Conservation (phyloP, 2,797 vertebrate species). For the Gallinago solitaria region DNA sequence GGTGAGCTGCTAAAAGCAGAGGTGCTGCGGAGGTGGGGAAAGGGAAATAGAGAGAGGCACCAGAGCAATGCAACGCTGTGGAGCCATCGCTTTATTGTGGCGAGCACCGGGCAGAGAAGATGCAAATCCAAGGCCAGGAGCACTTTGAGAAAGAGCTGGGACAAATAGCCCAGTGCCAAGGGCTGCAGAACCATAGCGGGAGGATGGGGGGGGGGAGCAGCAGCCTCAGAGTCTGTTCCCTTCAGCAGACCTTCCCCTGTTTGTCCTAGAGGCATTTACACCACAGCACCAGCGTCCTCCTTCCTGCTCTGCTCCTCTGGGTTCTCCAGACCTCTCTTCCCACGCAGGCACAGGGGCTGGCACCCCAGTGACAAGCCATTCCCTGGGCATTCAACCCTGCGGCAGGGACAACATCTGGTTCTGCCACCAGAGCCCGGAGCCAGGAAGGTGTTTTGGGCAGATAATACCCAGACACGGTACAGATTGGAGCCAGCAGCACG, state of each 20-base stretch:
- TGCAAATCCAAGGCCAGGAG: background rate
- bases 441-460: background rate
- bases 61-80: fast-evolving
- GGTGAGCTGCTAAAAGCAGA: background rate
- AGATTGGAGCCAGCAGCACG: background rate
- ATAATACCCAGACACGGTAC: background rate
- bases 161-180: background rate
- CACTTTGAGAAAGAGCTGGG: background rate
- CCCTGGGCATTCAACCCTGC: background rate
- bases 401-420: background rate
- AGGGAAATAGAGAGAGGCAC: background rate
- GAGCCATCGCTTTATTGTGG: background rate
- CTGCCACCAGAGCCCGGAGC: background rate
- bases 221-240: background rate
- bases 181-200: background rate
- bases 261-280: background rate
- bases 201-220: background rate
- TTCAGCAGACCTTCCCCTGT: background rate
- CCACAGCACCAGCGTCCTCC: background rate
- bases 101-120: background rate
- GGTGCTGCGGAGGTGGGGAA: background rate
- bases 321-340: background rate
- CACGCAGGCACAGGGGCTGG: background rate
- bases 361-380: background rate
- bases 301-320: background rate